These are phyloP conservation scores for Bibio marci DNA, from an alignment of 2,888 invertebrate genomes.

Conservation along the genomic window DNA sequence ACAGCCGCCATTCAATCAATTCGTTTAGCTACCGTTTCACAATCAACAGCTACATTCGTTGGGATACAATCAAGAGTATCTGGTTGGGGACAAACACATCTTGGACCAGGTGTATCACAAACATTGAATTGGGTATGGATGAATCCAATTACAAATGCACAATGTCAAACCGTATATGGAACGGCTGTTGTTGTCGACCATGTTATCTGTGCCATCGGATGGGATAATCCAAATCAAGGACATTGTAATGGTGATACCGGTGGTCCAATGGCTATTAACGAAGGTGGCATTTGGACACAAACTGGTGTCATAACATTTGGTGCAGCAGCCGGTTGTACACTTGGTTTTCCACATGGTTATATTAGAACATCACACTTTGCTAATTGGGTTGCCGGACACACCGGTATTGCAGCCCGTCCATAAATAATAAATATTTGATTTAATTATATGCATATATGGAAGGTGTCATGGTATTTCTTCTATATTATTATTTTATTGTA, in stretches of 20 bases:
- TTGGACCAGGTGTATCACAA: background rate
- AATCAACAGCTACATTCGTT: background rate
- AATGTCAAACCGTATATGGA: background rate
- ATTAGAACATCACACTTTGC: background rate
- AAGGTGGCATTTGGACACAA: background rate
- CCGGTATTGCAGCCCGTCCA: background rate
- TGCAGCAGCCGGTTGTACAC: background rate
- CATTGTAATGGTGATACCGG: slow-evolving; percentile 2
- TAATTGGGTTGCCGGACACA: background rate
- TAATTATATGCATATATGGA: too few species aligned
- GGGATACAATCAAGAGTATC: background rate
- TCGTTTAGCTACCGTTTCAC: background rate
- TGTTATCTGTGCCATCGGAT: background rate
- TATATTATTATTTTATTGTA: too few species aligned
- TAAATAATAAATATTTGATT: too few species aligned
- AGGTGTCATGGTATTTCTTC: too few species aligned
- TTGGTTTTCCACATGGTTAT: background rate
- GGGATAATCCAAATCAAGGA: background rate
- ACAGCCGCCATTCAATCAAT: background rate
- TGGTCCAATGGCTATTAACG: background rate
- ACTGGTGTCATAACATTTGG: slow-evolving; percentile 1
- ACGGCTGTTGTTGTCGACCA: background rate
- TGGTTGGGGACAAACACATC: background rate
- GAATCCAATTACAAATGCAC: background rate
- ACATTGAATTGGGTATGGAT: background rate